These are phyloP conservation scores for Phalacrocorax pelagicus DNA, from an alignment of 2,113 vertebrate species.

Conservation along the genomic window DNA sequence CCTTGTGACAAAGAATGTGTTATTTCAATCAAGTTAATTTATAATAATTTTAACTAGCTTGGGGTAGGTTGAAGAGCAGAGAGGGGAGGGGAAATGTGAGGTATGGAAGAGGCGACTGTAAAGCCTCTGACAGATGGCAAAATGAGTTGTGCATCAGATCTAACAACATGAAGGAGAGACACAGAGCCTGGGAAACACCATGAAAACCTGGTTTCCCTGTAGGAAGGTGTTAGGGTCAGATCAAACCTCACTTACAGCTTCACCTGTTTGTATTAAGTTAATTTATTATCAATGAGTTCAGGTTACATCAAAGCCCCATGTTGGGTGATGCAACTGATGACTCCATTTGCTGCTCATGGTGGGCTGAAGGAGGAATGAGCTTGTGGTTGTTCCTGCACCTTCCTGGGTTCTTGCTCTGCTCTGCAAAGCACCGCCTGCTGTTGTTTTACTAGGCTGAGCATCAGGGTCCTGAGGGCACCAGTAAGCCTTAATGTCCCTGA, in stretches of 20 bases:
- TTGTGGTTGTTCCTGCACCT: background rate
- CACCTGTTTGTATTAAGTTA: background rate
- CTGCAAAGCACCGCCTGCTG: background rate
- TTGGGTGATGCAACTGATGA: background rate
- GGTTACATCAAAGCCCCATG: background rate
- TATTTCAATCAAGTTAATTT: background rate
- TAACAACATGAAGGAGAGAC: background rate
- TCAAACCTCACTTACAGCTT: background rate
- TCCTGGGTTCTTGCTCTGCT: background rate
- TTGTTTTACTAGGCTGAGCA: background rate
- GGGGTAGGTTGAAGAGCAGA: background rate
- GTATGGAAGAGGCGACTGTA: background rate
- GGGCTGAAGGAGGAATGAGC: background rate
- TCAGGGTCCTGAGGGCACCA: background rate
- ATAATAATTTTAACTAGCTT: background rate
- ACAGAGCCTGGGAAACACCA: background rate
- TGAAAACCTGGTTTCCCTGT: background rate
- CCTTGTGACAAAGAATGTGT: background rate
- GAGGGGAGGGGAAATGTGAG: background rate
- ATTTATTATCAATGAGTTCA: background rate
- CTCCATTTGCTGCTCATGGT: background rate
- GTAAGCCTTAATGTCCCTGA: background rate
- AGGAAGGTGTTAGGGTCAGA: background rate
- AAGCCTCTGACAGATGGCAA: background rate
- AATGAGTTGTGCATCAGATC: background rate